These are phyloP conservation scores for Salvator merianae DNA, from an alignment of 2,113 vertebrate species.

Conservation along the genomic window DNA sequence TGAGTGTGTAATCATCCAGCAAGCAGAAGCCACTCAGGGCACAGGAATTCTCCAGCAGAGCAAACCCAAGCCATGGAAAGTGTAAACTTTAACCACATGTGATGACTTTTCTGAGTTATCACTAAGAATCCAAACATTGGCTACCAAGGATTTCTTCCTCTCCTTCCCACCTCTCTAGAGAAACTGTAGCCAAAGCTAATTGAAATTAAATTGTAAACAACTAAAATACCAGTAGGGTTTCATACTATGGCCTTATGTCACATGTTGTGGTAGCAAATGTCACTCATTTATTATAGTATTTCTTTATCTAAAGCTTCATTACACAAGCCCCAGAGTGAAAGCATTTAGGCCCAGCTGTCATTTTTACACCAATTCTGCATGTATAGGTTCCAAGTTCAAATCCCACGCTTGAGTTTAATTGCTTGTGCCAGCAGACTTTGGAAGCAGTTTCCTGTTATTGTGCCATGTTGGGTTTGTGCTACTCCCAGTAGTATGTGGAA, in stretches of 20 bases:
- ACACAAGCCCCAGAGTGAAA: not conserved
- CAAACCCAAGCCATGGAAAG: too few relatives aligned
- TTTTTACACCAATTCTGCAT: not conserved
- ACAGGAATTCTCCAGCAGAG: too few relatives aligned
- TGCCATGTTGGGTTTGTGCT: not conserved
- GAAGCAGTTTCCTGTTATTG: not conserved
- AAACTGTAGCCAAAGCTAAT: not conserved
- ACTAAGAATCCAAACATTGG: not conserved
- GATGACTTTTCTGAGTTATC: too few relatives aligned
- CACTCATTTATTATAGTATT: not conserved
- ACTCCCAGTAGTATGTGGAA: not conserved
- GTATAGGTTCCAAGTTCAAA: slow-evolving; percentile 21
- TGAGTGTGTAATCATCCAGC: too few relatives aligned
- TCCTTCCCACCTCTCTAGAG: not conserved
- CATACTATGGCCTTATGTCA: not conserved
- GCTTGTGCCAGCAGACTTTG: slow-evolving; percentile 5
- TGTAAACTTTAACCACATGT: too few relatives aligned
- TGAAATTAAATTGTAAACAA: slow-evolving; percentile 22
- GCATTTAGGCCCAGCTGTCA: slow-evolving; percentile 5
- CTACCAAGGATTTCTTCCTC: not conserved
- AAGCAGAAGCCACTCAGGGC: too few relatives aligned
- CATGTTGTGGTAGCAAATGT: slow-evolving; percentile 2
- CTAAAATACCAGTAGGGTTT: slow-evolving; percentile 10
- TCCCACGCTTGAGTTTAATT: slow-evolving; percentile 12
- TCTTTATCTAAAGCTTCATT: not conserved